Evolutionary conservation across 2,797 vertebrate species (phyloP).

Genomic region (Ptychadena robeensis): DNA sequence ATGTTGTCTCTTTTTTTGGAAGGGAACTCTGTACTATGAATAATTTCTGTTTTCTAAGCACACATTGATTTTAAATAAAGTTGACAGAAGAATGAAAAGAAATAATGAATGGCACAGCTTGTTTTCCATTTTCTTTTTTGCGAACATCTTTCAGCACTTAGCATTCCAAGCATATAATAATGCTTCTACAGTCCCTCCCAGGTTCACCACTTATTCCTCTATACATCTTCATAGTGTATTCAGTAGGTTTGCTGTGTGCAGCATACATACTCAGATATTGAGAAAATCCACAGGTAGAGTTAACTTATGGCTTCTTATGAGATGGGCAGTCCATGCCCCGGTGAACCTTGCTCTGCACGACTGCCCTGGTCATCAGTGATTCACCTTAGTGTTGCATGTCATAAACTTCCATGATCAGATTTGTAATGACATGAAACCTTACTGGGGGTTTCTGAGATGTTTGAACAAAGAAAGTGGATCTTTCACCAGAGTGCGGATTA

Average conservation of each 20-base stretch:
- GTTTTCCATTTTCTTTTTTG: neutral
- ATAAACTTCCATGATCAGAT: too few species aligned
- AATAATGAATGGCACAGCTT: neutral
- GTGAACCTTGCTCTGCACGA: too few species aligned
- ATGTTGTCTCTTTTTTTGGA: neutral
- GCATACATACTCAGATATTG: neutral
- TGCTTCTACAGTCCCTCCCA: neutral
- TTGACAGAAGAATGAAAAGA: neutral
- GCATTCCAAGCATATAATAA: neutral
- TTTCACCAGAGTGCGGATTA: too few species aligned
- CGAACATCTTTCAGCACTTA: neutral
- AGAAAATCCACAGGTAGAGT: neutral
- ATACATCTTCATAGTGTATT: neutral
- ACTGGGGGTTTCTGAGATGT: too few species aligned
- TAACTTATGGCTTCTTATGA: neutral
- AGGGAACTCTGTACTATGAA: neutral
- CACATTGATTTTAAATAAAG: conserved; percentile 2
- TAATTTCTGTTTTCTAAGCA: neutral
- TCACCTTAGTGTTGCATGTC: neutral
- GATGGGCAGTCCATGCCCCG: neutral
- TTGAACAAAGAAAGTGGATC: too few species aligned
- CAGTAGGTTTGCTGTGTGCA: neutral
- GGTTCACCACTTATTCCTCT: neutral
- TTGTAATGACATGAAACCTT: too few species aligned
- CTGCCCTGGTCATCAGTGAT: neutral